Evolutionary conservation across 23 tunicate genomes (phyloP).

Genomic region (Styela plicata): DNA sequence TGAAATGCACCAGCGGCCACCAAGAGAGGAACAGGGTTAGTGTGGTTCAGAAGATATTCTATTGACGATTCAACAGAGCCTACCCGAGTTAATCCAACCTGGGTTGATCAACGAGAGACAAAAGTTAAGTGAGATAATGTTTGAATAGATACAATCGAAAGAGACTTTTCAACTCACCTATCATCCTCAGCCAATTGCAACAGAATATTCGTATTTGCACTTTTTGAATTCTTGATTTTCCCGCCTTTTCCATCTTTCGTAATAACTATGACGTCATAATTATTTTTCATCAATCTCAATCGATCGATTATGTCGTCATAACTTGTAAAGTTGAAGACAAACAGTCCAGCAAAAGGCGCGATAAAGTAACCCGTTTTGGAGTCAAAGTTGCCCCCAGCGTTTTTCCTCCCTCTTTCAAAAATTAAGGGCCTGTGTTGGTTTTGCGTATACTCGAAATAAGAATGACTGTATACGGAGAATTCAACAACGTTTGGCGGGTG

Average conservation of each 20-base stretch:
- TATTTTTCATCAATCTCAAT: conserved; percentile 59
- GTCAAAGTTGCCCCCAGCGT: conserved; percentile 39
- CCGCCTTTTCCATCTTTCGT: conserved; percentile 44
- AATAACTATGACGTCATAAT: conserved; percentile 47
- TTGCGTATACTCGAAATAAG: not conserved
- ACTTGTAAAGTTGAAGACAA: conserved; percentile 39
- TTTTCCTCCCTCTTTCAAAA: conserved; percentile 30
- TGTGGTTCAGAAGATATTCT: no score
- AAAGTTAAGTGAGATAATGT: no score
- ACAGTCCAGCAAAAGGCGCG: conserved; percentile 45
- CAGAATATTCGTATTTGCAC: conserved; percentile 24
- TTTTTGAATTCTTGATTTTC: conserved; percentile 26
- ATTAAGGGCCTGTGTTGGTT: conserved; percentile 5
- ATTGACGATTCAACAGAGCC: no score
- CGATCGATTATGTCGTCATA: conserved; percentile 11
- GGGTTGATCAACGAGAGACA: no score
- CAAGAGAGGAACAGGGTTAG: no score
- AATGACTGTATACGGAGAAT: conserved; percentile 5
- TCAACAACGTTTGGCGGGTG: not conserved
- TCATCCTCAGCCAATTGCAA: conserved; percentile 40
- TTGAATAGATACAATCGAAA: no score
- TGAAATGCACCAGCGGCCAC: no score
- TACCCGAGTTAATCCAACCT: not conserved
- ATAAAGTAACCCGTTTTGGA: conserved; percentile 35
- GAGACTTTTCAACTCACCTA: no score